Base-by-base conservation (phyloP, 1,140 invertebrate genomes). In the Caenorhabditis briggsae region DNA sequence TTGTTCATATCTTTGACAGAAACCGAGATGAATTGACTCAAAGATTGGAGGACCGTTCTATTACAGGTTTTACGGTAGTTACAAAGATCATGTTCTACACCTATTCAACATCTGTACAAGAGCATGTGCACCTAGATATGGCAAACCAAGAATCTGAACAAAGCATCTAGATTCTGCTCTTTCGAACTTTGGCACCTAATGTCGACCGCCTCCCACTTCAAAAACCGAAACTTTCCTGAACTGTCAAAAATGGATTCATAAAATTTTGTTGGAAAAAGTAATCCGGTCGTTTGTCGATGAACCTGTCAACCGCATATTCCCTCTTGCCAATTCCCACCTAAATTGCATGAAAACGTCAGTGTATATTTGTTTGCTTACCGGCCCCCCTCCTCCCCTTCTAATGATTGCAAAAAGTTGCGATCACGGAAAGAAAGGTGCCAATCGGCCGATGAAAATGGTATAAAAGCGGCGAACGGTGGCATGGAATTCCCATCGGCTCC, bases 351-450 rank as follows among this genome's bases (percentile, higher is more conserved):
- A 58, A 48, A 78, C 70, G 70, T 78, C 70, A 78, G 70, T 23
- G n/a, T n/a, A 25, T 46, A 46, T 78, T 78, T 78, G 70, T 78
- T 78, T 78, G 70, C 70, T 50, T 46, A 78, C 70, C 70, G 70
- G 70, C 20, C 46, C 33, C 33, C 33, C 33, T 33, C 33, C 33
- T 33, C 33, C 3, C 33, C 33, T 33, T 33, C 33, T 23, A 78
- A 78, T 78, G 43, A 50, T 50, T 78, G 70, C 43, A 78, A 78
- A 78, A 78, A 78, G 70, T 48, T 78, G 70, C 70, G 70, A 78
- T 78, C 33, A 78, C 70, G 70, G 70, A 78, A 78, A 78, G 70
- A 78, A 50, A 78, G 70, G 70, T 78, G 70, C 70, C 70, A 78
- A 78, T 74, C 8, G 33, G 33, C 3, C 18, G 16, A 74, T 74